Base-by-base conservation (phyloP, 2,888 invertebrate genomes). In the Pseudoips prasinana region DNA sequence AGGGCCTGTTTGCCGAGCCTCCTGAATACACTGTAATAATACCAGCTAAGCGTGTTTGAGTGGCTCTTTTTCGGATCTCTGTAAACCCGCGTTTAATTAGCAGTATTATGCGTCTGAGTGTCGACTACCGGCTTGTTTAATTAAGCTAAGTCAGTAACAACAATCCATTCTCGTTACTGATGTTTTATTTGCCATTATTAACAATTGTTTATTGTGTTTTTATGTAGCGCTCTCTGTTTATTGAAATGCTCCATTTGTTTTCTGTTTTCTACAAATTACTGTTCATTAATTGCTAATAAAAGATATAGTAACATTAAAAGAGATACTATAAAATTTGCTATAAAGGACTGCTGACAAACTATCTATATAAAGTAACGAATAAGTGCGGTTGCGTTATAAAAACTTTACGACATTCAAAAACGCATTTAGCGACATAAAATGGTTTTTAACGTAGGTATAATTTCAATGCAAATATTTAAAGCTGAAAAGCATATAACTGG, bases 1-100 rank as follows among this genome's bases (percentile, higher is more conserved):
- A 83, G 84, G 73, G 80, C 78, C 78, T 84, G 83, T 86, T 85
- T 86, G 84, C 83, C 64, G 72, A 79, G 80, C 78, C 84, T 81
- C 78, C 80, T 79, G 82, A 82, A 81, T 80, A 85, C 83, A 83
- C 85, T 80, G 83, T 86, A 85, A 87, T 88, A 87, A 88, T 87
- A 87, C 83, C 77, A 77, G 83, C 84, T 87, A 86, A 87, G 87
- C 87, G 86, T 85, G 86, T 86, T 86, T 82, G 82, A 88, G 87
- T 81, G 84, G 74, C 82, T 85, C 87, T 87, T 83, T 86, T 88
- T 87, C 83, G 83, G 84, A 85, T 84, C 85, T 83, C 80, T 82
- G 83, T 84, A 85, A 85, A 78, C 84, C 84, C 79, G 72, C 83
- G 80, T 86, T 85, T 87, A 88, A 87, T 88, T 87, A 87, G 83